phyloP scores from a whole-genome alignment of 2,797 vertebrate genomes.

The Valencia hispanica region DNA sequence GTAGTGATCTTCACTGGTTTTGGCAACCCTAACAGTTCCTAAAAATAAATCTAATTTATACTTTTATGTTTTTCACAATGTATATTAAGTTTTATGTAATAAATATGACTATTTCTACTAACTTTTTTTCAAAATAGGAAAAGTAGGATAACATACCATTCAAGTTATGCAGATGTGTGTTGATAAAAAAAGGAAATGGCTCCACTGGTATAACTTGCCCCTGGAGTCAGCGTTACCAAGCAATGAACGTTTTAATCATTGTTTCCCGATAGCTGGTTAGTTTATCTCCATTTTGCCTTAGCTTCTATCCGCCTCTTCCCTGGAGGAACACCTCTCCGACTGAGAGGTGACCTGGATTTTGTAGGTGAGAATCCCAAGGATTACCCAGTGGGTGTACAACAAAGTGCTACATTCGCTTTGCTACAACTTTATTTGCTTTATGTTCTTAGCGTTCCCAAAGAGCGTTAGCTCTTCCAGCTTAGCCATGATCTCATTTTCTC shows the following conservation, averaged over 20 bases:
- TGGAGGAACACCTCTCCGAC: neutral
- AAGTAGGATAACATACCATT: neutral
- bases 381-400: neutral
- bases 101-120: neutral
- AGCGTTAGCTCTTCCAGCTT: neutral
- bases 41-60: neutral
- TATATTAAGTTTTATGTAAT: too few relatives aligned
- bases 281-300: neutral
- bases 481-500: constrained; percentile 2
- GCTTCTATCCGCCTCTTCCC: neutral
- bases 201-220: neutral
- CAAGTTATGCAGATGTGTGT: neutral
- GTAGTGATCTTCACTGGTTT: neutral
- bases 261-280: neutral
- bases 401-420: neutral
- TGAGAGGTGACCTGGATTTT: neutral
- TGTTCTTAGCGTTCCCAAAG: neutral
- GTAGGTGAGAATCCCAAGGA: neutral
- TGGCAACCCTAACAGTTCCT: neutral
- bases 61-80: neutral
- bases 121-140: neutral
- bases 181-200: too few relatives aligned
- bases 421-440: neutral
- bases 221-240: neutral
- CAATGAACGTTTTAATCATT: neutral